Conservation (phyloP, 2,797 vertebrate species). For the Thamnophis elegans region DNA sequence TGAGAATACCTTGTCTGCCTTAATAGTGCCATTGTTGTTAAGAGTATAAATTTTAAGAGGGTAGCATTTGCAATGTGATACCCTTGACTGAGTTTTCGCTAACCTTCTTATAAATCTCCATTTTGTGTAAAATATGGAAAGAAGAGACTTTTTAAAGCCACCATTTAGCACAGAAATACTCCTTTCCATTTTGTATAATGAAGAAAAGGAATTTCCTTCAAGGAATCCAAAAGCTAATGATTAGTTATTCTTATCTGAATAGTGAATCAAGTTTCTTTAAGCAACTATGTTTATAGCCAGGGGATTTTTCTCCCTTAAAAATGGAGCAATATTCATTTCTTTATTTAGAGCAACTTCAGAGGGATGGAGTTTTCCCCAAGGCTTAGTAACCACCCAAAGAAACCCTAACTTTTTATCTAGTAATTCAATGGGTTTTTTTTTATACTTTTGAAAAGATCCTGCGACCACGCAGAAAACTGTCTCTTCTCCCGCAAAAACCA, state of each 20-base stretch:
- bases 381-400: constrained; percentile 3
- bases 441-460: not conserved
- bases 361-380: constrained; percentile 22
- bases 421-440: constrained; percentile 10
- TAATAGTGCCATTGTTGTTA: not conserved
- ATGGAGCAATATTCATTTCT: constrained; percentile 8
- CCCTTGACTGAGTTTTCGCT: constrained; percentile 2
- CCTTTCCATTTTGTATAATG: not conserved
- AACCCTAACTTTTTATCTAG: constrained; percentile 21
- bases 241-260: not conserved
- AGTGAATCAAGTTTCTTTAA: constrained; percentile 18
- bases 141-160: not conserved
- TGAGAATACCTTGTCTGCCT: not conserved
- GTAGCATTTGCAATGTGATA: not conserved
- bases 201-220: not conserved
- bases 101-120: not conserved
- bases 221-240: not conserved
- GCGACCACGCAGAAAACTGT: not conserved
- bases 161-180: not conserved
- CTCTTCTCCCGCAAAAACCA: not conserved
- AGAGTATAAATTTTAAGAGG: not conserved
- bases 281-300: not conserved
- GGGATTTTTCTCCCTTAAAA: constrained; percentile 31
- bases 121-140: not conserved
- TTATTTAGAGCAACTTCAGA: constrained; percentile 35